phyloP scores from a whole-genome alignment of 2,888 invertebrate species.

The Tortricodes alternella region DNA sequence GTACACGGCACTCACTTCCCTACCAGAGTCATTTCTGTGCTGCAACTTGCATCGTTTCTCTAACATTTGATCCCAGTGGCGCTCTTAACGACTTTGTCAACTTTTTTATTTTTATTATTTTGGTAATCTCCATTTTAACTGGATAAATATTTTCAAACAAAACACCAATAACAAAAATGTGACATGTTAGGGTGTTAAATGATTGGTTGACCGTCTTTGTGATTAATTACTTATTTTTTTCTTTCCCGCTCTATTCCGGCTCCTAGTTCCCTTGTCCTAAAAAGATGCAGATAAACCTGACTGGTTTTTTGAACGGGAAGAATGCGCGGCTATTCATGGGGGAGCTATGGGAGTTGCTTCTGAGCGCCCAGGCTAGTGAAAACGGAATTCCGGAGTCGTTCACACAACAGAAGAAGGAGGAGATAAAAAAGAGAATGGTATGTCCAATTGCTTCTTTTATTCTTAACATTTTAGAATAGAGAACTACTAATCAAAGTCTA shows the following conservation, averaged over 20 bases:
- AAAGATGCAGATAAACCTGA: conserved; percentile 99
- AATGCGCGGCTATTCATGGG: conserved; percentile 99
- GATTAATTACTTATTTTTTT: conserved; percentile 60
- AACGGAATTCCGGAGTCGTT: conserved; percentile 97
- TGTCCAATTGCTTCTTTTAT: conserved; percentile 39
- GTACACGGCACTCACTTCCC: conserved; percentile 61
- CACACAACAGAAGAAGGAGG: conserved; percentile 97
- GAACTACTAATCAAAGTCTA: too few species aligned
- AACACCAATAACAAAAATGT: conserved; percentile 10
- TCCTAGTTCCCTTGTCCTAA: conserved; percentile 96
- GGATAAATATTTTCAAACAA: not conserved
- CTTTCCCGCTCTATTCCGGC: conserved; percentile 70
- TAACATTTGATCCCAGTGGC: conserved; percentile 33
- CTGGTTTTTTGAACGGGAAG: conserved; percentile 98
- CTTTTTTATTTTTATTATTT: conserved; percentile 41
- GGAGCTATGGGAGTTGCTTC: conserved; percentile 96
- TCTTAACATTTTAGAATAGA: too few species aligned
- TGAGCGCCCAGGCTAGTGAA: conserved; percentile 97
- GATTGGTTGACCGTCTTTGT: conserved; percentile 37
- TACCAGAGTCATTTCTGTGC: conserved; percentile 72
- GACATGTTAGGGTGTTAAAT: conserved; percentile 46
- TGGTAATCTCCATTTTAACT: conserved; percentile 16
- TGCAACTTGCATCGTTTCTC: conserved; percentile 26
- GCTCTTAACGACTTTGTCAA: conserved; percentile 67
- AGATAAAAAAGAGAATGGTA: conserved; percentile 94